Evolutionary conservation across 1,140 invertebrate genomes (phyloP).

Genomic region (Lethocerus indicus): DNA sequence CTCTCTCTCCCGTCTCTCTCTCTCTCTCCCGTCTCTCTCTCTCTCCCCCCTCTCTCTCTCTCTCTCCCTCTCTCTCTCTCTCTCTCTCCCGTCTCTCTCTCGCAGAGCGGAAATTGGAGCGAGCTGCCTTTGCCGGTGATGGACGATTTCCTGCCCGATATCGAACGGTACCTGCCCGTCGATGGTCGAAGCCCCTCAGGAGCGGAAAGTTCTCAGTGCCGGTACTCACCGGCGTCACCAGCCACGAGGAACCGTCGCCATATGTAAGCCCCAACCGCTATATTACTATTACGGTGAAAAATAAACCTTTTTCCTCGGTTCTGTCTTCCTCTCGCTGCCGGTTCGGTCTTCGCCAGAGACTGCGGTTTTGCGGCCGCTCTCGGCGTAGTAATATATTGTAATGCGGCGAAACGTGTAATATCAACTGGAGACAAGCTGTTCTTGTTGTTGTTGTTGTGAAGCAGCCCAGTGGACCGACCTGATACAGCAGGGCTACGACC

Average conservation of each 20-base stretch:
- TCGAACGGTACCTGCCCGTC: slow-evolving; percentile 34
- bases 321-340: neutral
- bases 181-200: slow-evolving; percentile 27
- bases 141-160: slow-evolving; percentile 33
- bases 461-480: slow-evolving; percentile 30
- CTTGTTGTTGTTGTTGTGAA: neutral
- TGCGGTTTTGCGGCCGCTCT: neutral
- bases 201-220: slow-evolving; percentile 29
- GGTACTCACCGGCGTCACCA: slow-evolving; percentile 37
- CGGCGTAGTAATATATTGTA: neutral
- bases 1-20: neutral
- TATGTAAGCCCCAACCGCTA: slow-evolving; percentile 21
- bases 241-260: slow-evolving; percentile 36
- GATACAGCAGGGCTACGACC: slow-evolving; percentile 27
- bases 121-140: slow-evolving; percentile 34
- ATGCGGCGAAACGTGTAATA: neutral
- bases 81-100: slow-evolving; percentile 12
- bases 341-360: neutral
- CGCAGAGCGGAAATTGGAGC: slow-evolving; percentile 33
- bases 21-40: neutral
- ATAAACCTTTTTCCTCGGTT: neutral
- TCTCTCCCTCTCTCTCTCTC: neutral
- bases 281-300: neutral
- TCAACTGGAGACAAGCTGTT: neutral
- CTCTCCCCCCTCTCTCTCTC: neutral